A percentile compares a stretch with the other conserved stretches of the same genome.
phyloP scores from a whole-genome alignment of 2,797 vertebrate genomes.

The Oophaga sylvatica region DNA sequence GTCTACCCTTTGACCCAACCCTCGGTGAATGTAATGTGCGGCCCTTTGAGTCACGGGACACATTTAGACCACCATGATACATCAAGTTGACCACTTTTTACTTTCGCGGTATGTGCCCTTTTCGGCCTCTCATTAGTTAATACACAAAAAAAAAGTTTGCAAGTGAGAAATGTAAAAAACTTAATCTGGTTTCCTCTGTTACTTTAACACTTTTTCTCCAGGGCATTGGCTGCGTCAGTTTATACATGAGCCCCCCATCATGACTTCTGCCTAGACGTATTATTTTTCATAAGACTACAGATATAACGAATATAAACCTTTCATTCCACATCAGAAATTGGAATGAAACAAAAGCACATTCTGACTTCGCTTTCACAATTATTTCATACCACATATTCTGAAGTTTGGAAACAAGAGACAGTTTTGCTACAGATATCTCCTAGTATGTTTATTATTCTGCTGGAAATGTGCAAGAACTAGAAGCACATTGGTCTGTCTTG shows the following conservation, averaged over 20 bases:
- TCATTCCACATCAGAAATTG: constrained; percentile 15
- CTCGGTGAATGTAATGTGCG: too few species aligned
- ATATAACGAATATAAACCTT: constrained; percentile 5
- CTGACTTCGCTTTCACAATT: background rate
- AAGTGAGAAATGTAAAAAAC: too few species aligned
- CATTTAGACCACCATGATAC: too few species aligned
- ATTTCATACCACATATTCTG: background rate
- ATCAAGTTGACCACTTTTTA: too few species aligned
- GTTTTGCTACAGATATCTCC: constrained; percentile 35
- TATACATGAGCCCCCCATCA: background rate
- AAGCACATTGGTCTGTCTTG: constrained; percentile 42
- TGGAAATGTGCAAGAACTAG: constrained; percentile 21
- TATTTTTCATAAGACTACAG: background rate
- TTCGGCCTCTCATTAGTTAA: too few species aligned
- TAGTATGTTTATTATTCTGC: constrained; percentile 47
- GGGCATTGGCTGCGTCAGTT: background rate
- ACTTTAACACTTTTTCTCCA: background rate
- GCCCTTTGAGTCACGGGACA: too few species aligned
- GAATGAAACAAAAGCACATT: constrained; percentile 42
- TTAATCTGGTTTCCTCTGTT: background rate
- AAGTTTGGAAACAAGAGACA: constrained; percentile 39
- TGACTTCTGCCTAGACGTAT: background rate
- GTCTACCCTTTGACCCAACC: too few species aligned
- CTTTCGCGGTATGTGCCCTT: too few species aligned
- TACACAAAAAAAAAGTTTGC: too few species aligned